Base-by-base conservation (phyloP, 1,140 invertebrate genomes). In the Anastrepha ludens region DNA sequence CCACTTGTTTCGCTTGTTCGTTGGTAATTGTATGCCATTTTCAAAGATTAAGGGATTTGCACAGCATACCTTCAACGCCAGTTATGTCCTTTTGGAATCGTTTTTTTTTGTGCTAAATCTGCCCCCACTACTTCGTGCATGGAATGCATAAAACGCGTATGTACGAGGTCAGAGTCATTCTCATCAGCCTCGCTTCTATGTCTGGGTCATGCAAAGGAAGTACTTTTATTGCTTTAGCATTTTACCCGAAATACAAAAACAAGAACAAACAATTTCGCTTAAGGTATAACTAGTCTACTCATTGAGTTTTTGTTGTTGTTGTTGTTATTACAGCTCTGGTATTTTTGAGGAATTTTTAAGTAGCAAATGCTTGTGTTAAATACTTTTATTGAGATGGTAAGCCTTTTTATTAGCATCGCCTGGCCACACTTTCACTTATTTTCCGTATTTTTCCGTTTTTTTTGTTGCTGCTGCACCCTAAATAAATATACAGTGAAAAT, bases 311-410 rank as follows among this genome's bases (percentile, higher is more conserved):
- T 55, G 74, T 1, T 81, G 47, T 81, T 81, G 6, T 78, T 78
- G 70, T 29, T 74, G 17, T 81, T 81, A 81, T 81, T 81, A 6
- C n/a, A 47, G 60, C 47, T 87, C 20, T n/a, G 64, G 88, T 89
- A 89, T 65, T 81, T 88, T 81, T 89, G 90, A 91, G 91, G 91
- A 90, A 91, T 91, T 91, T 91, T 92, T 87, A 92, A 92, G 90
- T 91, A 91, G 90, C 91, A 92, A 92, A 92, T 91, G 91, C 90
- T 92, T 92, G 91, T 92, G 91, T 92, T 92, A 92, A 92, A 92
- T 92, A 92, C 91, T 91, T 92, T 92, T 92, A 92, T 92, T 92
- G 91, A 92, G 91, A 92, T 92, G 91, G 91, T 92, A 92, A 92
- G 91, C 91, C 91, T 92, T 92, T 92, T 92, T 92, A 92, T 92